Base-by-base conservation (phyloP, 2,797 vertebrate genomes). In the Linurgus olivaceus region DNA sequence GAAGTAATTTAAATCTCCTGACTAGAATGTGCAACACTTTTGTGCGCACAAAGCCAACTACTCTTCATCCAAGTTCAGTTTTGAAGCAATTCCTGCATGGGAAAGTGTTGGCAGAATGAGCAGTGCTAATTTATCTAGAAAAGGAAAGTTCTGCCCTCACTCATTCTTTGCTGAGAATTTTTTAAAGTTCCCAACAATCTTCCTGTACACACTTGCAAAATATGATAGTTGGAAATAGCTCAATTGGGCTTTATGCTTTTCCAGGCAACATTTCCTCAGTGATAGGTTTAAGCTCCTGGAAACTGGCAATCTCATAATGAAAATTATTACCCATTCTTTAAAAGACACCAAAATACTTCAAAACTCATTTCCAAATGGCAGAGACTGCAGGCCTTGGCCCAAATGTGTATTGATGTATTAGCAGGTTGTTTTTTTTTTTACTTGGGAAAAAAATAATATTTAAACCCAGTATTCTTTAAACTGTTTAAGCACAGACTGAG, bases 311-410 rank as follows among this genome's bases (percentile, higher is more conserved):
- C 88, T 70, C 68, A 40, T 51, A 58, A 42, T 91, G 50, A 83
- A 94, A 92, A 90, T 12, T 28, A 73, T 28, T 29, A 78, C 2
- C 7, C 15, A 15, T 80, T 70, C 58, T 81, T 89, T 88, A 62
- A 83, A 86, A 94, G 45, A 48, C 20, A 91, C 17, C 26, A 90
- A 62, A 90, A 71, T 54, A 85, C 55, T 48, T 80, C 28, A 66
- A 8, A 57, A 59, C 40, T 50, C 47, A 38, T 23, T 63, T 62
- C 28, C 25, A 85, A 73, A 50, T 19, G 33, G 10, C 11, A 82
- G 26, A 85, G 15, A 42, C 6, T 17, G 40, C 8, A 66, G 25
- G 37, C 5, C 33, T 74, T 55, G 28, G 9, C 15, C 48, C 26
- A 75, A 87, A 63, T 13, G 10, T 4, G 2, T 16, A n/a, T 47